Evolutionary conservation across 2,113 vertebrate genomes (phyloP), one percentile per base, ranked within the genome.

Genomic region (Australoheros scitulus): DNA sequence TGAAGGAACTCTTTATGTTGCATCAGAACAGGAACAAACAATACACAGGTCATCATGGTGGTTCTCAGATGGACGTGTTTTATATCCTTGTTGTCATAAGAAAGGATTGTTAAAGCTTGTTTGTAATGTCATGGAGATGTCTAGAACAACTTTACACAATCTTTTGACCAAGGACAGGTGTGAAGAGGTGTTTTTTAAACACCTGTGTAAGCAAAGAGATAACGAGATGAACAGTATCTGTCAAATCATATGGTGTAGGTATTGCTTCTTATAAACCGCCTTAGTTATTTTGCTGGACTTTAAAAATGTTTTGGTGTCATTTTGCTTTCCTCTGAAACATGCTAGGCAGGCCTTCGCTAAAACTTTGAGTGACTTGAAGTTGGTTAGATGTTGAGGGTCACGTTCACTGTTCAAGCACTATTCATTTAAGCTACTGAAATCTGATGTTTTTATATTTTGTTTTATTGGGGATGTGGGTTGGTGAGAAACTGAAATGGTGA

Each of bases 1-100:
- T 91, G 96, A 96, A 97, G 96, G 97, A 97, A 98, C 97, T 97
- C 91, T 95, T 96, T 97, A 96, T 95, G 96, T 93, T 94, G 92
- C 92, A 92, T 92, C 91, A 90, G 86, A 92, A 89, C 95, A 97
- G 95, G 97, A 96, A 95, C 94, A 96, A 96, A 96, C 90, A 87
- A 87, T 94, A 96, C 95, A 11, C 94, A 95, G 95, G 93, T 97
- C 95, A 96, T 96, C 94, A 95, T 93, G 93, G 93, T 96, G 96
- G 95, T 96, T 96, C 95, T 97, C 95, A 96, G 95, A 95, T 96
- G 96, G 96, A 97, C 97, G 94, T 96, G 88, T 90, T 91, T 96
- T 95, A 91, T 94, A 95, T 96, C 96, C 94, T 96, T 94, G 94
- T 96, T 94, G 94, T 96, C 90, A 93, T 90, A 92, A 94, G 93